Base-by-base conservation (phyloP, 2,888 invertebrate genomes). In the Tortricodes alternella region DNA sequence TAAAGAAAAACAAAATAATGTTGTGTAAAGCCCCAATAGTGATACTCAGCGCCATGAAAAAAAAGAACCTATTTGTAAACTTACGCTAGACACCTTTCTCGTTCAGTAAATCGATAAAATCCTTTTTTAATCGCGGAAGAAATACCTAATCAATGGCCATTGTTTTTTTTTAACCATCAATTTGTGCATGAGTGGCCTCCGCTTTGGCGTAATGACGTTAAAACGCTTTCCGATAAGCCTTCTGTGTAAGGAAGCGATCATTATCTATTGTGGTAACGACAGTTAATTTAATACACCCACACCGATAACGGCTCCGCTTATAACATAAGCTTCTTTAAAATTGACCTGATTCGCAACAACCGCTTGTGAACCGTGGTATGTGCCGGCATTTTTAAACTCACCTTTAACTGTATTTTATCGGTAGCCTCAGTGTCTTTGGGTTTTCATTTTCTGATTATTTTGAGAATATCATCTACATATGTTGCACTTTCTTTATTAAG, bases 271-370 rank as follows among this genome's bases (percentile, higher is more conserved):
- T 16, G 35, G 13, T 46, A 32, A 44, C 32, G 52, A 50, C 48
- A 59, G 24, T 15, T 51, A 8, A 51, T 57, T 57, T 52, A 50
- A 49, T 1, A 58, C 58, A 38, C 60, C 60, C 49, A 57, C 60
- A 21, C 53, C 44, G 46, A 53, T 46, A 59, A 53, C 53, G 46
- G 58, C 18, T 38, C 13, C 34, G 18, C 43, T 27, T 37, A 27
- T 21, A 46, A 34, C 7, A 15, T 4, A 3, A 32, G 13, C 9
- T 15, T 46, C 44, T 29, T 46, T 46, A 32, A 19, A 32, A 34
- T 34, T 46, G 7, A 23, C 23, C 41, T 41, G 18, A 37, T 37
- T 37, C 18, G n/a, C 37, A 16, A 7, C 37, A 18, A 37, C 37
- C 13, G 34, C 13, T 34, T 2, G 5, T 29, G 29, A 29, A 29